Evolutionary conservation across 2,888 invertebrate genomes (phyloP).

Genomic region (Andrena praecox): DNA sequence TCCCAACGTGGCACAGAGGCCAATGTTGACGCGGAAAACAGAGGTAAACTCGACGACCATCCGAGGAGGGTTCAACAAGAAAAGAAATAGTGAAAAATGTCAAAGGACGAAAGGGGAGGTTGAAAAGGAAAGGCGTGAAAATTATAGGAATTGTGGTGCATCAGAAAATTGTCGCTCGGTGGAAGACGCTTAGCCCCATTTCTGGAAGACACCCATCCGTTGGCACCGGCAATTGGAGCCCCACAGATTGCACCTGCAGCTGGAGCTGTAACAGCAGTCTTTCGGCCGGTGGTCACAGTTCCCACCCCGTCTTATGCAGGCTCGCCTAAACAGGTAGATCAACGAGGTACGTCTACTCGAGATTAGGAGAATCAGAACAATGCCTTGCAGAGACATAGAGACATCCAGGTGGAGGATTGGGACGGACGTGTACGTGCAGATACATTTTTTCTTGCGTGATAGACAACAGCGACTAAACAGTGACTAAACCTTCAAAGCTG

Average conservation of each 20-base stretch:
- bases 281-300: slow-evolving; percentile 94
- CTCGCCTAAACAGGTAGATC: slow-evolving; percentile 94
- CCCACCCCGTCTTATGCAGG: slow-evolving; percentile 92
- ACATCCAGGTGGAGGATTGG: slow-evolving; percentile 48
- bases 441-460: no score
- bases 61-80: no score
- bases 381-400: slow-evolving; percentile 62
- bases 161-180: slow-evolving; percentile 6
- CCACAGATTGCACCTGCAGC: slow-evolving; percentile 95
- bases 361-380: slow-evolving; percentile 82
- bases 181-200: slow-evolving; percentile 89
- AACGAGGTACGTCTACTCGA: slow-evolving; percentile 91
- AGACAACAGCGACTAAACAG: no score
- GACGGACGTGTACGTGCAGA: no score
- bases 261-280: slow-evolving; percentile 94
- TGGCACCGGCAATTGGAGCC: slow-evolving; percentile 95
- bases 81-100: neutral
- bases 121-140: neutral
- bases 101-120: neutral
- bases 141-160: slow-evolving; percentile 5
- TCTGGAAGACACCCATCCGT: slow-evolving; percentile 95
- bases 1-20: neutral
- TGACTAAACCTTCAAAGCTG: no score
- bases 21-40: neutral
- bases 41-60: neutral